Evolutionary conservation across 2,797 vertebrate genomes (phyloP).

Genomic region (Tenualosa ilisha): DNA sequence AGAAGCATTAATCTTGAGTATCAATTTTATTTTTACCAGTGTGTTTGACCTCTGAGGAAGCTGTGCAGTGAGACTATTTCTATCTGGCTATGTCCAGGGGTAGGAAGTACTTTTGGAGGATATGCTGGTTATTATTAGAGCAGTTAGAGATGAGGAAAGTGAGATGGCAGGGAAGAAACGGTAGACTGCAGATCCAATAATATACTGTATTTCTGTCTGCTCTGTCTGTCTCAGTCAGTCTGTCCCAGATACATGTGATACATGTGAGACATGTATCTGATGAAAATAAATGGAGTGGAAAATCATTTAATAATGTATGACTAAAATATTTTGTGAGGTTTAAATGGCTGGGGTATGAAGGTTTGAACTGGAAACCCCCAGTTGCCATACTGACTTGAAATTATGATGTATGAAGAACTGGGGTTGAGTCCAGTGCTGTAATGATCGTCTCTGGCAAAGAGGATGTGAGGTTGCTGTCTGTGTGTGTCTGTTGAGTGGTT

Average conservation of each 20-base stretch:
- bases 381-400: not conserved
- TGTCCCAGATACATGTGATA: not conserved
- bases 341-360: too few species aligned
- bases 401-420: not conserved
- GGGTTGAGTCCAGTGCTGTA: not conserved
- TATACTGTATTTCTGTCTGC: slow-evolving; percentile 17
- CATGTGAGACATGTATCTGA: not conserved
- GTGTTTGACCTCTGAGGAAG: slow-evolving; percentile 32
- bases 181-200: slow-evolving; percentile 18
- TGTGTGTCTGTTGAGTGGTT: slow-evolving; percentile 20
- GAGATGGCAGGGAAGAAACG: slow-evolving; percentile 37
- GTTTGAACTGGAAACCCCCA: not conserved
- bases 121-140: slow-evolving; percentile 49
- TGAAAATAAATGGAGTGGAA: not conserved
- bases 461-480: slow-evolving; percentile 4
- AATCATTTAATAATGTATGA: not conserved
- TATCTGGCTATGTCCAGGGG: slow-evolving; percentile 37
- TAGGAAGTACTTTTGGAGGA: slow-evolving; percentile 29
- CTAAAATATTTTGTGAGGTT: not conserved
- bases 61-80: slow-evolving; percentile 43
- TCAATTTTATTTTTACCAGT: not conserved
- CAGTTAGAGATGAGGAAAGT: slow-evolving; percentile 39
- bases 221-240: not conserved
- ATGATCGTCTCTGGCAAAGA: not conserved
- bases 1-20: not conserved